Evolutionary conservation across 1,140 invertebrate species (phyloP), one percentile per base, ranked within the genome.

Genomic region (Drosophila ficusphila): DNA sequence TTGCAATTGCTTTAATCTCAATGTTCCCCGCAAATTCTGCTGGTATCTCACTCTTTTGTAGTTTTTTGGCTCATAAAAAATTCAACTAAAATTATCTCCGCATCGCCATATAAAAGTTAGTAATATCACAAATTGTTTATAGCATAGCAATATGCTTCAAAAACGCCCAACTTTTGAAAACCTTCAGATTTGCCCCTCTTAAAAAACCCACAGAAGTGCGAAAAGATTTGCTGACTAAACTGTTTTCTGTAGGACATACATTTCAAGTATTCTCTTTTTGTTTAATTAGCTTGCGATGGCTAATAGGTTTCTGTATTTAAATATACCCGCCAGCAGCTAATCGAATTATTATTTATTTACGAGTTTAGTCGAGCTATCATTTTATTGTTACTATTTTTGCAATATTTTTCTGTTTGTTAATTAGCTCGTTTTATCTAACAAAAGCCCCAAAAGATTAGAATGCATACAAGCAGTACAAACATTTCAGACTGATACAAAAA

Each of bases 341-440:
- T 44, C 21, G 9, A 44, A 27, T 44, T 42, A 25, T 16, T 25
- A 16, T 34, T 34, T 44, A 27, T 62, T 57, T 41, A 33, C 14
- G 18, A 27, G 18, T 12, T 9, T 61, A 12, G 38, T 16, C 14
- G 7, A 60, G 29, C 11, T 44, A 8, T 18, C 0, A n/a, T 23
- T 12, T 31, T 21, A 31, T 39, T 58, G 16, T 25, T 60, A 11
- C 21, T 42, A 6, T 8, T 12, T 33, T 18, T 58, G n/a, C 12
- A 23, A 61, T 31, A 48, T 65, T 19, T 29, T 25, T 16, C 9
- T 51, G 29, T 19, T 1, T 19, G 27, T 21, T 27, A 67, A 49
- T 67, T 65, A 65, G 60, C 25, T 25, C 38, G 9, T 25, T 16
- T 42, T 7, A 21, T 21, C 25, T 65, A 67, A 65, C 25, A 9